A percentile compares a stretch with the other conserved stretches of the same genome.
phyloP scores from a whole-genome alignment of 2,113 vertebrate species.

The Plectropomus leopardus region DNA sequence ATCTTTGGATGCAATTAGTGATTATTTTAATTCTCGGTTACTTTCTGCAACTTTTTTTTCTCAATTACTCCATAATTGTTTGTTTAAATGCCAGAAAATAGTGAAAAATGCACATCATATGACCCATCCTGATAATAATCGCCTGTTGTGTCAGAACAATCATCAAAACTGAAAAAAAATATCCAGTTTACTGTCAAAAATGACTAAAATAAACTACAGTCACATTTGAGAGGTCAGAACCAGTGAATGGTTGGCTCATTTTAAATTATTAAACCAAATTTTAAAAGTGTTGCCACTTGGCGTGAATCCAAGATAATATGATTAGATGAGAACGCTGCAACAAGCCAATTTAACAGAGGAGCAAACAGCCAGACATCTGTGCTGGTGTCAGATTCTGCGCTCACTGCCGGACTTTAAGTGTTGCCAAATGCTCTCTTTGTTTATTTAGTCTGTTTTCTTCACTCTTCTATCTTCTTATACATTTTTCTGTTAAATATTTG shows the following conservation, averaged over 20 bases:
- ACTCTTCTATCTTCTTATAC: background rate
- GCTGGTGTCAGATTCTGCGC: background rate
- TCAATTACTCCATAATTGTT: background rate
- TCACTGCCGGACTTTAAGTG: background rate
- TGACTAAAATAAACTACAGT: background rate
- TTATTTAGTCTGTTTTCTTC: background rate
- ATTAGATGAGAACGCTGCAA: constrained; percentile 12
- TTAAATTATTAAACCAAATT: constrained; percentile 9
- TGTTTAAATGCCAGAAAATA: background rate
- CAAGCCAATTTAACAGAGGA: background rate
- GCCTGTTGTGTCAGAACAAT: background rate
- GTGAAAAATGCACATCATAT: background rate
- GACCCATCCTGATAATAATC: background rate
- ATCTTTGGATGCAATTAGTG: no score
- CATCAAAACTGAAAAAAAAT: background rate
- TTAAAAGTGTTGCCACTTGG: constrained; percentile 3
- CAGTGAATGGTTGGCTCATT: background rate
- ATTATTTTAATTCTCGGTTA: background rate
- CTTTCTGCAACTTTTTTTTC: background rate
- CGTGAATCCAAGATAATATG: constrained; percentile 7
- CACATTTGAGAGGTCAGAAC: background rate
- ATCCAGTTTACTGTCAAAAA: background rate
- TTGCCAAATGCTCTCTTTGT: background rate
- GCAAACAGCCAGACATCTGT: constrained; percentile 8
- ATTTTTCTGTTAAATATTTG: constrained; percentile 24